phyloP scores from a whole-genome alignment of 2,888 invertebrate genomes.

The Cyrtodaria siliqua region DNA sequence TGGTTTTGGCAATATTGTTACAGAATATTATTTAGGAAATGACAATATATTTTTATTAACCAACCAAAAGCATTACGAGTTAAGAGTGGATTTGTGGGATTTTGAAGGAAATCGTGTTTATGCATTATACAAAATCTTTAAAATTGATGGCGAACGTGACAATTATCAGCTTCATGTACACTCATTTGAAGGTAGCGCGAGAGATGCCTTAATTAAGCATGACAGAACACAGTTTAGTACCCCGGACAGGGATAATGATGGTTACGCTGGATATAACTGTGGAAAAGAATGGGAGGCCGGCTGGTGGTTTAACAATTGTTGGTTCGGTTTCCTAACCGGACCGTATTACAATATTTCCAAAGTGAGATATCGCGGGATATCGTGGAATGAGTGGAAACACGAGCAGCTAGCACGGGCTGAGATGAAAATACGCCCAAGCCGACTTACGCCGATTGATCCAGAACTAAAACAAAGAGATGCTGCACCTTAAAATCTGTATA shows the following conservation, averaged over 20 bases:
- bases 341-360: conserved; percentile 89
- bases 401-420: conserved; percentile 83
- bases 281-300: conserved; percentile 97
- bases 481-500: conserved; percentile 7
- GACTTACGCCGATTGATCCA: conserved; percentile 29
- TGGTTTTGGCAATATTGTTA: conserved; percentile 82
- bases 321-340: conserved; percentile 97
- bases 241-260: conserved; percentile 95
- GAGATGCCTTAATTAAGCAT: conserved; percentile 95
- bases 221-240: conserved; percentile 96
- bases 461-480: background rate
- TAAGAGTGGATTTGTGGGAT: conserved; percentile 84
- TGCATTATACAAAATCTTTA: conserved; percentile 81
- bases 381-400: conserved; percentile 85
- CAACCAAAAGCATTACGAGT: conserved; percentile 82
- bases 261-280: conserved; percentile 92
- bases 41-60: conserved; percentile 84
- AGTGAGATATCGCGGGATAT: conserved; percentile 80
- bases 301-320: conserved; percentile 99
- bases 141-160: conserved; percentile 83
- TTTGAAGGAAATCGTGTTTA: conserved; percentile 83
- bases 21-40: conserved; percentile 84
- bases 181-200: conserved; percentile 90
- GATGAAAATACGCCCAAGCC: conserved; percentile 85
- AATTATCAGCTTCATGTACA: conserved; percentile 79